Evolutionary conservation across 2,888 invertebrate species (phyloP), one percentile per base, ranked within the genome.

Genomic region (Norana najaformis): DNA sequence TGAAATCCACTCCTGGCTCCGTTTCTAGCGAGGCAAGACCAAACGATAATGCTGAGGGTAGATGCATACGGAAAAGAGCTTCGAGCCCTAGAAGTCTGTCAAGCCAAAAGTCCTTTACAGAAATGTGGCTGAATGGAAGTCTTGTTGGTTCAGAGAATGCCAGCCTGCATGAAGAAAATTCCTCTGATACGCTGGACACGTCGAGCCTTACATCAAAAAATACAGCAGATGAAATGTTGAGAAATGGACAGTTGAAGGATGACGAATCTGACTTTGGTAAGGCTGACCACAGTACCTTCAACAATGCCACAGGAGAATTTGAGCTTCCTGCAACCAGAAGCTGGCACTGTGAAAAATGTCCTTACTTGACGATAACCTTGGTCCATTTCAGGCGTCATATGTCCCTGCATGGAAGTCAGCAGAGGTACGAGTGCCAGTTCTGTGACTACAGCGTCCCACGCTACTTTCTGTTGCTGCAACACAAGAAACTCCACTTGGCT

Each of bases 321-420:
- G 85, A 85, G 18, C 85, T 85, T 18, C 85, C 85, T 1, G 85
- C 85, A 18, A 37, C 85, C 2, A 85, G 85, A 36, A 85, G 85
- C 85, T 94, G 93, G 92, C 93, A 93, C 38, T 92, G 95, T 93
- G 94, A 94, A 91, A 93, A 97, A 95, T 98, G 98, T 94, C 97
- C 98, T 0, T 97, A 97, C 88, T 97, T 97, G 0, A 97, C 97
- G 95, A 97, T 97, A 93, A 97, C 97, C 95, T 23, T 97, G 83
- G 97, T 97, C 93, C 97, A 97, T 94, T 97, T 97, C 94, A 97
- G 97, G 94, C 96, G 97, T 39, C 98, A 98, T 95, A 95, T 97
- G 92, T 96, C 97, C 35, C 95, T 97, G 88, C 98, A 98, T 94
- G 97, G 97, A 8, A 97, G 97, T 0, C 96, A 97, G 93, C 97